phyloP scores from a whole-genome alignment of 2,888 invertebrate genomes.

The Timema cristinae region DNA sequence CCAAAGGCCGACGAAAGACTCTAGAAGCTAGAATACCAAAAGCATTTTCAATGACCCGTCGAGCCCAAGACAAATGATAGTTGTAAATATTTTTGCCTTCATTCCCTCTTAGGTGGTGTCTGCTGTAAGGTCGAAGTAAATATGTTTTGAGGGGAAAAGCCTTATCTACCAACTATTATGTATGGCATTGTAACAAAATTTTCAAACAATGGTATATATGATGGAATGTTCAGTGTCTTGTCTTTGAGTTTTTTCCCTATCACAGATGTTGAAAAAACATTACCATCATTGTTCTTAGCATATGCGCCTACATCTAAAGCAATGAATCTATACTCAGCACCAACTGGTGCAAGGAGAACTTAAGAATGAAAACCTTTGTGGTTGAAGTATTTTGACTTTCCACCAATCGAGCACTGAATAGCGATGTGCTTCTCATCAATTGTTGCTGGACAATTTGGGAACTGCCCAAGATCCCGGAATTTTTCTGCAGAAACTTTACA shows the following conservation, averaged over 20 bases:
- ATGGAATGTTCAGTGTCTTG: conserved; percentile 17
- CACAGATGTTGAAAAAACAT: conserved; percentile 8
- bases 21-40: conserved; percentile 16
- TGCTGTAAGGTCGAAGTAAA: conserved; percentile 13
- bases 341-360: conserved; percentile 27
- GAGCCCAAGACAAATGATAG: conserved; percentile 16
- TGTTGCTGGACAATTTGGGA: conserved; percentile 39
- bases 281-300: conserved; percentile 18
- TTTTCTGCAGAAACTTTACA: conserved; percentile 35
- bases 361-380: conserved; percentile 41
- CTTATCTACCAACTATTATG: conserved; percentile 18
- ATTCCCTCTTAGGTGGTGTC: not conserved
- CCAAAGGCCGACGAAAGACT: conserved; percentile 4
- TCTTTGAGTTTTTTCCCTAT: conserved; percentile 12
- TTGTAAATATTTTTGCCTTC: conserved; percentile 14
- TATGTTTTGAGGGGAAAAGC: conserved; percentile 13
- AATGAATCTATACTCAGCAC: not conserved
- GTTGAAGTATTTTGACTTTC: conserved; percentile 37
- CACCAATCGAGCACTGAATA: conserved; percentile 35
- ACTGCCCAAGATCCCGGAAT: conserved; percentile 38
- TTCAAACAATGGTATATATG: not conserved
- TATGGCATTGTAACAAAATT: not conserved
- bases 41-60: conserved; percentile 17
- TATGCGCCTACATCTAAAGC: conserved; percentile 21
- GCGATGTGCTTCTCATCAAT: conserved; percentile 32